Base-by-base conservation (phyloP, 2,888 invertebrate species). In the Acleris cristana region DNA sequence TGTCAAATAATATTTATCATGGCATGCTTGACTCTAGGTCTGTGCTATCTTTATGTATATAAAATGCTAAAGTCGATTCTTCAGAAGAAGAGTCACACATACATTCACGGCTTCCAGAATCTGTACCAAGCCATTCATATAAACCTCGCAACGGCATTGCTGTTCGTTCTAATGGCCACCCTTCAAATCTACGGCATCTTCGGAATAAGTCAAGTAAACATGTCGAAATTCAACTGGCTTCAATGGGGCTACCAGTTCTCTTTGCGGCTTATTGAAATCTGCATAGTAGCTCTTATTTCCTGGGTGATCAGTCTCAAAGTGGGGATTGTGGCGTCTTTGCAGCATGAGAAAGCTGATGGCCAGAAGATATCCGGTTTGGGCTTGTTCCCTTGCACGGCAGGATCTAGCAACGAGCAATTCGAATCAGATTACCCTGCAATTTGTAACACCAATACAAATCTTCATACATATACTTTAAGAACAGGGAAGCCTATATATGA, bases 191-290 rank as follows among this genome's bases (percentile, higher is more conserved):
- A 97, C 83, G 97, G 97, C 2, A 92, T 93, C 59, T 86, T 93
- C 64, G 90, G 90, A 7, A 91, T 93, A 60, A 91, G 90, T 71
- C 92, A 92, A 76, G 93, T 93, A 21, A 93, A 90, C 65, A 94
- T 94, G 88, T 94, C 94, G 1, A 95, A 96, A 76, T 95, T 95
- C 76, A 95, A 96, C 70, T 98, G 98, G 98, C 93, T 98, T 4
- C 96, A 98, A 93, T 98, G 98, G 97, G 96, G 97, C 21, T 98
- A 97, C 89, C 97, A 98, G 81, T 96, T 97, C 79, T 96, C 96
- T 0, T 94, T 98, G 61, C 94, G 98, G 30, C 93, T 98, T 7
- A 94, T 98, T 62, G 98, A 98, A 88, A 95, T 98, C 55, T 95
- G 96, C n/a, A 96, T 98, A 79, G 97, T 98, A 75, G 96, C 96